Evolutionary conservation across 2,113 vertebrate species (phyloP), one percentile per base, ranked within the genome.

Genomic region (Oryzias celebensis): DNA sequence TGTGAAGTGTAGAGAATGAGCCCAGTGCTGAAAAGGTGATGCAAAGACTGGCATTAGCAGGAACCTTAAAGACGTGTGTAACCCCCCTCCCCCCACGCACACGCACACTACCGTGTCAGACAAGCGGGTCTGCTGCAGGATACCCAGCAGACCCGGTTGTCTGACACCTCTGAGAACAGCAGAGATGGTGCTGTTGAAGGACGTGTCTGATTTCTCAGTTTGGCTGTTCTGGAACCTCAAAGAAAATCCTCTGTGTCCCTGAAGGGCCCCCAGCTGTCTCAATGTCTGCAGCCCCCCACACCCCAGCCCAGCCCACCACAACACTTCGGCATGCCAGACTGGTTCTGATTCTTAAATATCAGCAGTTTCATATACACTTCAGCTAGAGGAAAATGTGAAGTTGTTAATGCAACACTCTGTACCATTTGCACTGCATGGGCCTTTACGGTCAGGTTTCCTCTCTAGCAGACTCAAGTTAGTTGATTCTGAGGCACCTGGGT

Each of bases 211-310:
- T 83, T 83, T 85, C 78, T 54, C 48, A 6, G 68, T 53, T 56
- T 46, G n/a, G 60, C 60, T 72, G 71, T 74, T 71, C 46, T 24
- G 59, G 66, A 65, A 73, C 67, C 62, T 64, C 2, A 22, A 64
- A 65, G 72, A 62, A 44, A 51, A 76, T 86, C 78, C 81, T 81
- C 80, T 75, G 84, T 78, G 81, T 84, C 79, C 68, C 79, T 36
- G 69, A 58, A 65, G 73, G 66, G 55, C 44, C 57, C 54, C 28
- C 68, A 69, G 73, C 75, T 78, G 78, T 55, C 59, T 71, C 71
- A 52, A 77, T 68, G 56, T 68, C 71, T 58, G 56, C 71, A 62
- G 64, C 20, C 20, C 20, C 20, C 20, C 20, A 53, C 26, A 55
- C 67, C 23, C 55, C 20, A 20, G 20, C 20, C 28, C 52, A 58